A percentile compares a stretch with the other conserved stretches of the same genome.
Evolutionary conservation across 2,797 vertebrate genomes (phyloP).

Genomic region (Falco novaeseelandiae): DNA sequence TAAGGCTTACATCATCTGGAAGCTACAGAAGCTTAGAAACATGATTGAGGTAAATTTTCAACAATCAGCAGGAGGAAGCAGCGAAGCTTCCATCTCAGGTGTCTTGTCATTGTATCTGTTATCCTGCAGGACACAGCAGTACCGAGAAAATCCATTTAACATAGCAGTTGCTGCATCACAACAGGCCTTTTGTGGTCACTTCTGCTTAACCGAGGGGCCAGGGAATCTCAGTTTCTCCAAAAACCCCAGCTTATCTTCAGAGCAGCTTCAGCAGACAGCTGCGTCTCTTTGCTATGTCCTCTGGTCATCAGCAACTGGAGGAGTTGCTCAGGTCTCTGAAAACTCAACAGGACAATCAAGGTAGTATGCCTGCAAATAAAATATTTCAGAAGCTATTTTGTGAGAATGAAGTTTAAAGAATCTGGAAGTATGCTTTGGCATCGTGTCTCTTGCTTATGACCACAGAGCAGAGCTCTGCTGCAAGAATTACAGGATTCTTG

Average conservation of each 20-base stretch:
- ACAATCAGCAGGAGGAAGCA: neutral
- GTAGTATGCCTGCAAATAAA: neutral
- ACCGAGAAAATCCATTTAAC: neutral
- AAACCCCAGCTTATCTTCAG: neutral
- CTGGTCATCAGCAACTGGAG: neutral
- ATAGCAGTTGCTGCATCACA: neutral
- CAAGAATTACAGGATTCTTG: neutral
- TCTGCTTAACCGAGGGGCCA: neutral
- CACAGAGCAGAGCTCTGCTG: neutral
- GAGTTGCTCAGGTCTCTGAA: neutral
- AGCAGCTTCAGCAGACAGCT: neutral
- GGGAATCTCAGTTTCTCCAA: neutral
- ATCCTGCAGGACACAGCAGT: neutral
- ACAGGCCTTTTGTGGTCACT: neutral
- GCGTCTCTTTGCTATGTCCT: neutral
- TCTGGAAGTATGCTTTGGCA: neutral
- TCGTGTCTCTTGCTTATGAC: accelerated
- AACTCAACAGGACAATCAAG: neutral
- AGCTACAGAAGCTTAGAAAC: neutral
- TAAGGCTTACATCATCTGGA: neutral
- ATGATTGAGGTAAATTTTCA: neutral
- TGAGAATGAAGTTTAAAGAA: neutral
- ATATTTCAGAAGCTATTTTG: neutral
- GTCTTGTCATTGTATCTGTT: neutral
- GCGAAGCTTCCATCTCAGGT: neutral